These are phyloP conservation scores for Hartigia nigra DNA, from an alignment of 2,888 invertebrate genomes.

Conservation along the genomic window DNA sequence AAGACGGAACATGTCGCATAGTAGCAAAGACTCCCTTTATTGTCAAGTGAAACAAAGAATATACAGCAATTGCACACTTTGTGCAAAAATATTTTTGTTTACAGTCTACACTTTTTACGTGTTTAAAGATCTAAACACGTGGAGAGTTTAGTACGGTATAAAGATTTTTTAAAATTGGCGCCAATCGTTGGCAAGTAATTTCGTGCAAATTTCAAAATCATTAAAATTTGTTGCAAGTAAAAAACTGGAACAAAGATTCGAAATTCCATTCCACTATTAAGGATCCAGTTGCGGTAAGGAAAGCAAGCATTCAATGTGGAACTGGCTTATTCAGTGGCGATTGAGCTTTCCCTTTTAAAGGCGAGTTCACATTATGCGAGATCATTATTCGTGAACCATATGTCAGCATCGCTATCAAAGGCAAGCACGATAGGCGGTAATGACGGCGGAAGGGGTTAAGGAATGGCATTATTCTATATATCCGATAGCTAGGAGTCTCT, in stretches of 20 bases:
- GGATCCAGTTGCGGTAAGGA: neutral
- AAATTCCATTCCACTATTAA: neutral
- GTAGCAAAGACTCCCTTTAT: conserved; percentile 10
- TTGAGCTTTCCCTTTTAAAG: neutral
- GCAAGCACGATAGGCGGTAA: conserved; percentile 15
- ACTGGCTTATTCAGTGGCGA: neutral
- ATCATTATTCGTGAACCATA: conserved; percentile 13
- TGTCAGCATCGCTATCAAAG: conserved; percentile 15
- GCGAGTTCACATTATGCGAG: conserved; percentile 6
- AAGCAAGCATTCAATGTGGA: neutral
- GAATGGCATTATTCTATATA: neutral
- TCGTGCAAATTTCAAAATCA: neutral
- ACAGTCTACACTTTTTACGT: neutral
- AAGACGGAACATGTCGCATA: neutral
- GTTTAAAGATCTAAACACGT: neutral
- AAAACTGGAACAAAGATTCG: neutral
- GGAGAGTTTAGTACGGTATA: neutral
- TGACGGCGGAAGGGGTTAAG: conserved; percentile 3
- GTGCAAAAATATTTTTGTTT: conserved; percentile 21
- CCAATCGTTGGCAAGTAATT: neutral
- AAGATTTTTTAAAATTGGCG: neutral
- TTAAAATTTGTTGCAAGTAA: neutral
- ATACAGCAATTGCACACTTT: conserved; percentile 31
- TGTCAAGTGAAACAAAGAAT: conserved; percentile 29
- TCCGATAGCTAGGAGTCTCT: neutral